A percentile compares a stretch with the other conserved stretches of the same genome.
Evolutionary conservation across 2,888 invertebrate species (phyloP).

Genomic region (Portevinia maculata): DNA sequence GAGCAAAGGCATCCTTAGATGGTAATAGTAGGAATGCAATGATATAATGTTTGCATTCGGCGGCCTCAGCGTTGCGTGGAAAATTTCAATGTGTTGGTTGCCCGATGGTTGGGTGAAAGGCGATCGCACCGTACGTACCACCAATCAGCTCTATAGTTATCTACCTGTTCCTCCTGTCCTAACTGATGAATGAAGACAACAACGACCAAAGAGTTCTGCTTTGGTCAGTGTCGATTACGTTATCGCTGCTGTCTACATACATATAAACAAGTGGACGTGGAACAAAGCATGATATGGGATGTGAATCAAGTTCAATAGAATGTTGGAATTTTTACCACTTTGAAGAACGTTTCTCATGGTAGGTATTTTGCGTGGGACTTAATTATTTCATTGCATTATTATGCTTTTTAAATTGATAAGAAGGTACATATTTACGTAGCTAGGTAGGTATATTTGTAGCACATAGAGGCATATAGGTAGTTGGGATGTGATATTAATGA

Average conservation of each 20-base stretch:
- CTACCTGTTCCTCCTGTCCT: constrained; percentile 61
- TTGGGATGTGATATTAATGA: too few species aligned
- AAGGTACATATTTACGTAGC: too few species aligned
- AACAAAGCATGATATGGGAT: constrained; percentile 24
- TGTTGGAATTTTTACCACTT: constrained; percentile 46
- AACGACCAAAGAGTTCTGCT: constrained; percentile 34
- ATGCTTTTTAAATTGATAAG: neutral
- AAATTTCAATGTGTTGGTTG: constrained; percentile 51
- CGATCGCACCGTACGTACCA: constrained; percentile 4
- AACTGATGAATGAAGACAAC: constrained; percentile 68
- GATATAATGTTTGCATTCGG: constrained; percentile 57
- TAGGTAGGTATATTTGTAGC: too few species aligned
- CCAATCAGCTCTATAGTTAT: constrained; percentile 22
- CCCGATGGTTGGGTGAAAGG: constrained; percentile 15
- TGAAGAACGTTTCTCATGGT: constrained; percentile 32
- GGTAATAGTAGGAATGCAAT: constrained; percentile 58
- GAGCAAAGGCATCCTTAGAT: constrained; percentile 51
- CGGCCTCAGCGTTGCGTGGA: constrained; percentile 26
- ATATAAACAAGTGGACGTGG: constrained; percentile 1
- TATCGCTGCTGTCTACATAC: constrained; percentile 31
- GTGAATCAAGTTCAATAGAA: constrained; percentile 36
- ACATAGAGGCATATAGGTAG: too few species aligned
- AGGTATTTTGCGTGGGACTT: constrained; percentile 30
- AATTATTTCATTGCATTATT: constrained; percentile 3
- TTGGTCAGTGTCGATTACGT: constrained; percentile 41